Evolutionary conservation across 2,113 vertebrate species (phyloP), one percentile per base, ranked within the genome.

Genomic region (Alligator mississippiensis): DNA sequence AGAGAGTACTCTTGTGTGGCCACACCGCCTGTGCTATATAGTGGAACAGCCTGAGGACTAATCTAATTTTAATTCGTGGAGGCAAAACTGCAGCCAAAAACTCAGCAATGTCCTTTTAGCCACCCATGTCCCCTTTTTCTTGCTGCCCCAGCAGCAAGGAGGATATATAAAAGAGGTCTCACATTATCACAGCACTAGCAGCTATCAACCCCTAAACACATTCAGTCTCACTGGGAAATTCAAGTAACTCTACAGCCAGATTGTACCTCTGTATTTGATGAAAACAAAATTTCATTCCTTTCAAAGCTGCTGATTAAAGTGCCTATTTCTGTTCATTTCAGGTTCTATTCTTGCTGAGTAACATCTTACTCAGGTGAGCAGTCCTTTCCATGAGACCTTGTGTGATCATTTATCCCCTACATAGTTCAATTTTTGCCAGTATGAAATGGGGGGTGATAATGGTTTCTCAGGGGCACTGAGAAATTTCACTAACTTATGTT

Each of bases 251-350:
- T 66, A 59, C 54, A 47, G 76, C 2, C 57, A 92, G 57, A 82
- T 68, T 79, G 3, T 25, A 66, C 14, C 82, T 87, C 70, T 84
- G 25, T 4, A 87, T 90, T 82, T 62, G 57, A 19, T 91, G 79
- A 90, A 10, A 61, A 78, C 80, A 88, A 70, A 72, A 72, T 89
- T 94, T 83, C 0, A 24, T 82, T 86, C 11, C 57, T 80, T 57
- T 58, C 22, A 77, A 77, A 74, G 55, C 4, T 6, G 91, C 1
- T 85, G 47, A 93, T 85, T 77, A 80, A 88, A 79, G 18, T 63
- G 77, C 75, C 28, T 58, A 80, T 34, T 90, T 84, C 79, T 89
- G 18, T 83, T 90, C 1, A 74, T 74, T 47, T 15, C 24, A 4
- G 70, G 11, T 13, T 22, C 47, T 47, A 47, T 47, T 47, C 47